These are phyloP conservation scores for Corythoichthys haematopterus DNA, from an alignment of 2,113 vertebrate species.

Conservation along the genomic window DNA sequence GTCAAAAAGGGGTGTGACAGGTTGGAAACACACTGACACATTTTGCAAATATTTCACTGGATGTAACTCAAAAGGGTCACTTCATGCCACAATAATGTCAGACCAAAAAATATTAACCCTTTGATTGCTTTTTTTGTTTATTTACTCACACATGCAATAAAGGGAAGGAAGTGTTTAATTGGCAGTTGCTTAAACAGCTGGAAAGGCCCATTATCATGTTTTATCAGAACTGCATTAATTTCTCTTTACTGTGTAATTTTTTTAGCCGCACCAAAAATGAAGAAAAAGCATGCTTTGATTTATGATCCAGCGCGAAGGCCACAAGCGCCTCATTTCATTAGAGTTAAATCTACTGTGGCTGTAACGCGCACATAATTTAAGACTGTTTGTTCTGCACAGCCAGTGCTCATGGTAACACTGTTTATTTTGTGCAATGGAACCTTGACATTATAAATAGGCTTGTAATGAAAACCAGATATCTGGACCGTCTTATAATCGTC, in stretches of 20 bases:
- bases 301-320: background rate
- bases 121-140: background rate
- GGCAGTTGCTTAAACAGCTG: background rate
- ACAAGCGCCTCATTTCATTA: constrained; percentile 6
- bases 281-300: background rate
- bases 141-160: background rate
- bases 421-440: constrained; percentile 55
- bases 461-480: constrained; percentile 54
- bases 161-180: background rate
- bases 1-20: constrained; percentile 5
- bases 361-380: constrained; percentile 11
- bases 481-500: constrained; percentile 38
- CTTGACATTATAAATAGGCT: constrained; percentile 45
- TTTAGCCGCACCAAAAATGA: background rate
- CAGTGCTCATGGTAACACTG: constrained; percentile 48
- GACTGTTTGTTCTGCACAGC: constrained; percentile 6
- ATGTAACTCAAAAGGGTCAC: background rate
- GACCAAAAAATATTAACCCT: background rate
- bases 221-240: background rate
- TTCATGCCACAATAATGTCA: background rate
- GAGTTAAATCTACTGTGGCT: constrained; percentile 1
- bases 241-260: background rate
- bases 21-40: constrained; percentile 9
- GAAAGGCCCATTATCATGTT: background rate
- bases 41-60: background rate